phyloP scores from a whole-genome alignment of 2,113 vertebrate genomes.

The Tachycineta bicolor region DNA sequence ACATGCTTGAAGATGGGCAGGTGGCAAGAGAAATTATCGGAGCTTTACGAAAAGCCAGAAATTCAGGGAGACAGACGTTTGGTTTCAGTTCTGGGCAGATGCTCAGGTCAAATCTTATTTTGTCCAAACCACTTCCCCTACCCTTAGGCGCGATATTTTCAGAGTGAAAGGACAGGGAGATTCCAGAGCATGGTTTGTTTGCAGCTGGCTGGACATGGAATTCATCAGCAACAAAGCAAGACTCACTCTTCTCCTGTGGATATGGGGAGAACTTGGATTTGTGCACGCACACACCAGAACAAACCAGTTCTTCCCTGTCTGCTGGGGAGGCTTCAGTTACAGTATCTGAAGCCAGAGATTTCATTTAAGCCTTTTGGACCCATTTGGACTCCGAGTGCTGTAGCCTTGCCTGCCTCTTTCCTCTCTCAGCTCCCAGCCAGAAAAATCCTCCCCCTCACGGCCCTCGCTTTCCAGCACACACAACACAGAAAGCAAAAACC shows the following conservation, averaged over 20 bases:
- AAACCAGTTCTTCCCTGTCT: conserved; percentile 43
- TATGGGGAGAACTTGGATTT: not conserved
- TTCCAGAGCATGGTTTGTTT: conserved; percentile 33
- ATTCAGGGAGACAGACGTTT: not conserved
- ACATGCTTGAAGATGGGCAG: conserved; percentile 30
- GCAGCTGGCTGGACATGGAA: conserved; percentile 43
- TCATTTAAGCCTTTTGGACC: not conserved
- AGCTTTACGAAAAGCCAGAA: conserved; percentile 30
- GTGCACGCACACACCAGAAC: not conserved
- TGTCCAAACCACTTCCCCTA: conserved; percentile 58
- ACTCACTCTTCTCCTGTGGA: not conserved
- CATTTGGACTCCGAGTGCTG: not conserved
- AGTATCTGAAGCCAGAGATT: conserved; percentile 16
- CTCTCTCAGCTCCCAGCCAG: conserved; percentile 26
- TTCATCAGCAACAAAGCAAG: not conserved
- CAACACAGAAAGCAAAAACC: conserved; percentile 23
- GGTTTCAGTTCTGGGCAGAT: conserved; percentile 56
- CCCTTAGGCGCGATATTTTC: conserved; percentile 30
- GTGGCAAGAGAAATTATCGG: conserved; percentile 49
- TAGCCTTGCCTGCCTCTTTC: conserved; percentile 3
- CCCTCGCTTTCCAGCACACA: conserved; percentile 3
- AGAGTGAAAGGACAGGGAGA: conserved; percentile 51
- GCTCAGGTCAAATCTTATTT: conserved; percentile 56
- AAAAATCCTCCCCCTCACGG: not conserved
- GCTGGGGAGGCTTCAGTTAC: conserved; percentile 28